These are phyloP conservation scores for Eidolon dupreanum DNA, from an alignment of 2,797 vertebrate genomes.

Conservation along the genomic window DNA sequence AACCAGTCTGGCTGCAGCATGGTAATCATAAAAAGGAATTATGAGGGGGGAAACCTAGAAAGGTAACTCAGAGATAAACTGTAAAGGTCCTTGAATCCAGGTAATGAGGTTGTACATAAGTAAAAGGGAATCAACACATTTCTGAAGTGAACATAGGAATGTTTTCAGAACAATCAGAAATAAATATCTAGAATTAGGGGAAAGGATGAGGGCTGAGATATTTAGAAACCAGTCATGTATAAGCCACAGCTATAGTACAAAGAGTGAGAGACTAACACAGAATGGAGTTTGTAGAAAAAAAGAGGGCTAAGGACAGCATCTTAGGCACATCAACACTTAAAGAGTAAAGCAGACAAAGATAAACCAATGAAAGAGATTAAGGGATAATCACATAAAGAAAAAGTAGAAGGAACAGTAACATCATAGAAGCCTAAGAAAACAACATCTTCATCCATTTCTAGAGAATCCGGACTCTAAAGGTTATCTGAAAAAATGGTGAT, in stretches of 20 bases:
- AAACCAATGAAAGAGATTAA: neutral
- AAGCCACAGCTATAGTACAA: neutral
- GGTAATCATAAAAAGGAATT: slow-evolving; percentile 10
- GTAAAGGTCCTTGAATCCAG: slow-evolving; percentile 13
- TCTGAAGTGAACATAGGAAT: neutral
- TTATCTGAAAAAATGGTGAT: neutral
- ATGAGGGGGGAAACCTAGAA: neutral
- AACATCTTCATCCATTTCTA: neutral
- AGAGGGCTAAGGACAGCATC: neutral
- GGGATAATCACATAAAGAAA: neutral
- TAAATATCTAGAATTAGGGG: neutral
- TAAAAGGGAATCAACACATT: slow-evolving; percentile 32
- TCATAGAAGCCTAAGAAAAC: neutral
- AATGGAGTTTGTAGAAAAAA: neutral
- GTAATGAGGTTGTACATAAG: neutral
- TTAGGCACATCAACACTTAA: neutral
- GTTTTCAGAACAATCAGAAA: slow-evolving; percentile 23
- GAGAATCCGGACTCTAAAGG: neutral
- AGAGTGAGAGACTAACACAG: neutral
- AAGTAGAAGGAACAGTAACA: neutral
- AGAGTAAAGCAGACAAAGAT: neutral
- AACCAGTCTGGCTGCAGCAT: neutral
- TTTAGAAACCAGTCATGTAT: slow-evolving; percentile 7
- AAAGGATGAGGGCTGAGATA: neutral
- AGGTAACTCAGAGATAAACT: neutral